Conservation (phyloP, 1,140 invertebrate species). For the Hycleus cichorii region DNA sequence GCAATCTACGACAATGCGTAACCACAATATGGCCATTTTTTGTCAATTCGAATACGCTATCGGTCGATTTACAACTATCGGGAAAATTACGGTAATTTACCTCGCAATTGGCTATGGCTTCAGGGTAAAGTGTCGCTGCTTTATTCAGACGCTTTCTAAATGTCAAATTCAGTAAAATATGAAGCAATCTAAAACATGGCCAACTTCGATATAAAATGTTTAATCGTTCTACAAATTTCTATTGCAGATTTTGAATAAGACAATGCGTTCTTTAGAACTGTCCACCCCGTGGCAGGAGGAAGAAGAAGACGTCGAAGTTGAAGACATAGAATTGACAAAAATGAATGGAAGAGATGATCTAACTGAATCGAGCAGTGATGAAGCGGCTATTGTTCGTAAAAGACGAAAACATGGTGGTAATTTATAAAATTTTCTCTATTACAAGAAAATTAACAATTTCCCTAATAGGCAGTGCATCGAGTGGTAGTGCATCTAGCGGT, state of each 20-base stretch:
- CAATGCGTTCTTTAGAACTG: slow-evolving; percentile 39
- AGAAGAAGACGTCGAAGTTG: slow-evolving; percentile 37
- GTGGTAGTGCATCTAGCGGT: slow-evolving; percentile 37
- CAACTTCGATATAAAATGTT: too few species aligned
- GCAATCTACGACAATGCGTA: too few species aligned
- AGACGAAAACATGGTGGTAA: slow-evolving; percentile 39
- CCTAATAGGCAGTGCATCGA: slow-evolving; percentile 36
- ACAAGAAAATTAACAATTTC: not conserved
- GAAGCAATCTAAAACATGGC: too few species aligned
- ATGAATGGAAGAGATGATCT: slow-evolving; percentile 37
- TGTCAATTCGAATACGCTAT: too few species aligned
- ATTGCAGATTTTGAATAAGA: slow-evolving; percentile 3
- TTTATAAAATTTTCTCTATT: not conserved
- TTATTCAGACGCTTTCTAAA: too few species aligned
- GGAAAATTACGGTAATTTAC: too few species aligned
- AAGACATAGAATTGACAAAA: slow-evolving; percentile 35
- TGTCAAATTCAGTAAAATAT: too few species aligned
- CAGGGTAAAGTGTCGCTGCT: too few species aligned
- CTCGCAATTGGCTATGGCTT: too few species aligned
- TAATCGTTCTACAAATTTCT: too few species aligned
- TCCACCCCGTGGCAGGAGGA: slow-evolving; percentile 41
- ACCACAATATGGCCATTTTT: too few species aligned
- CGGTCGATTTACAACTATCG: too few species aligned
- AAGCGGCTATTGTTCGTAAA: slow-evolving; percentile 34
- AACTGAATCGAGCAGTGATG: slow-evolving; percentile 38